Conservation (phyloP, 2,113 vertebrate genomes). For the Rhinichthys klamathensis region DNA sequence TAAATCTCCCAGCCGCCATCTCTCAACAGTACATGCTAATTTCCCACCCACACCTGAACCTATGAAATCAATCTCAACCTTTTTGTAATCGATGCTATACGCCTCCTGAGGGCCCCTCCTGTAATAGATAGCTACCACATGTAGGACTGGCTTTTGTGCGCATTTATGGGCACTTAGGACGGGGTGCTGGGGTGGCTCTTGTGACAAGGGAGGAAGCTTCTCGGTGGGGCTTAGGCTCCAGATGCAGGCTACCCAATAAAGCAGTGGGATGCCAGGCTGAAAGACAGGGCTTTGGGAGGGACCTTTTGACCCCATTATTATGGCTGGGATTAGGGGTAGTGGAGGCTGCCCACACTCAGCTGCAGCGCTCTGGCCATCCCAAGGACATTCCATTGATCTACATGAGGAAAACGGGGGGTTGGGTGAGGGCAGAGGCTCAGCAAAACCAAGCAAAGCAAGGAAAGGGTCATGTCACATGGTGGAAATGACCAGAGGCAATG, state of each 20-base stretch:
- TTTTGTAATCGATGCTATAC: slow-evolving; percentile 48
- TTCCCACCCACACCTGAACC: slow-evolving; percentile 37
- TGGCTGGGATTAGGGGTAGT: slow-evolving; percentile 53
- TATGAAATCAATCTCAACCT: slow-evolving; percentile 32
- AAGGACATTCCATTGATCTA: slow-evolving; percentile 61
- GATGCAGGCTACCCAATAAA: slow-evolving; percentile 64
- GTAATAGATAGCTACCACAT: slow-evolving; percentile 59
- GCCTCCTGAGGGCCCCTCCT: slow-evolving; percentile 36
- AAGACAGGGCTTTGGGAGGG: slow-evolving; percentile 51
- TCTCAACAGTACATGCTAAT: slow-evolving; percentile 20
- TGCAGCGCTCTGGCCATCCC: slow-evolving; percentile 52
- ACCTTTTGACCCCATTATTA: slow-evolving; percentile 65
- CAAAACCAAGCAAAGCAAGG: slow-evolving; percentile 52
- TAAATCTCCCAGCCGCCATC: slow-evolving; percentile 23
- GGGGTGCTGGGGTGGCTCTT: slow-evolving; percentile 51
- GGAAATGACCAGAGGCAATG: slow-evolving; percentile 57
- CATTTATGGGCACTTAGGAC: slow-evolving; percentile 59
- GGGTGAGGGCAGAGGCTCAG: slow-evolving; percentile 48
- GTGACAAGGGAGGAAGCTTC: slow-evolving; percentile 55
- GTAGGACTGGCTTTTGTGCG: slow-evolving; percentile 53
- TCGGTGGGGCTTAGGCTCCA: slow-evolving; percentile 60
- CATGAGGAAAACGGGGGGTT: slow-evolving; percentile 52
- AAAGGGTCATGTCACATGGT: slow-evolving; percentile 54
- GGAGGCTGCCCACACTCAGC: slow-evolving; percentile 51
- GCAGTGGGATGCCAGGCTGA: slow-evolving; percentile 57